Conservation (phyloP, 2,888 invertebrate genomes). For the Apodemia hepburni region DNA sequence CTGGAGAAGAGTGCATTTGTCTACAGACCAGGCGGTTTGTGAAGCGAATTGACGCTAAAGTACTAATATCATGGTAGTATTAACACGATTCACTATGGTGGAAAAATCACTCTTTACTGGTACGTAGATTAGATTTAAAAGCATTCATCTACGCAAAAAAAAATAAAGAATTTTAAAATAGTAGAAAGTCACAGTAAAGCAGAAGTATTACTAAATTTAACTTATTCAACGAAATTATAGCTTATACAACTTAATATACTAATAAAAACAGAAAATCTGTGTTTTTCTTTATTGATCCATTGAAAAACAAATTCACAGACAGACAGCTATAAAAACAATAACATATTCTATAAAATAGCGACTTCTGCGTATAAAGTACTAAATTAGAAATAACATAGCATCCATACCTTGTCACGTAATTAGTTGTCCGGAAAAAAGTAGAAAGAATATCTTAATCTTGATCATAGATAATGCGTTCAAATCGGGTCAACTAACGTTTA, state of each 20-base stretch:
- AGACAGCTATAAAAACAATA: neutral
- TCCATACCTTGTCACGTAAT: conserved; percentile 1
- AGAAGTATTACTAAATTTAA: no score
- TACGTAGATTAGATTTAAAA: no score
- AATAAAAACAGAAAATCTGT: neutral
- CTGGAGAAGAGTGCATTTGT: no score
- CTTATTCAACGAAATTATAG: no score
- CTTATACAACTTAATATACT: neutral
- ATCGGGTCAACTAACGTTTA: conserved; percentile 68
- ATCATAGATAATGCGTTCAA: conserved; percentile 67
- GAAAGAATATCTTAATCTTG: conserved; percentile 58
- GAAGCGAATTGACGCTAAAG: no score
- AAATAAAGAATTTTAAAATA: no score
- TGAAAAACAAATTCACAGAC: neutral
- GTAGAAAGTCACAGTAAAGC: no score
- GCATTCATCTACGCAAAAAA: no score
- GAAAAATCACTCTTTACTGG: no score
- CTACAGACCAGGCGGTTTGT: no score
- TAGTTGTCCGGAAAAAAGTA: conserved; percentile 28
- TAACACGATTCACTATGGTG: no score
- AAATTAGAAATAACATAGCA: conserved; percentile 10
- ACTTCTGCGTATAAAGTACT: conserved; percentile 23
- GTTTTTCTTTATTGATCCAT: neutral
- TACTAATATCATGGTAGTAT: no score
- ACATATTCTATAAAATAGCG: conserved; percentile 16